phyloP scores from a whole-genome alignment of 2,888 invertebrate species.

The Dyspetes luteomarginatus region DNA sequence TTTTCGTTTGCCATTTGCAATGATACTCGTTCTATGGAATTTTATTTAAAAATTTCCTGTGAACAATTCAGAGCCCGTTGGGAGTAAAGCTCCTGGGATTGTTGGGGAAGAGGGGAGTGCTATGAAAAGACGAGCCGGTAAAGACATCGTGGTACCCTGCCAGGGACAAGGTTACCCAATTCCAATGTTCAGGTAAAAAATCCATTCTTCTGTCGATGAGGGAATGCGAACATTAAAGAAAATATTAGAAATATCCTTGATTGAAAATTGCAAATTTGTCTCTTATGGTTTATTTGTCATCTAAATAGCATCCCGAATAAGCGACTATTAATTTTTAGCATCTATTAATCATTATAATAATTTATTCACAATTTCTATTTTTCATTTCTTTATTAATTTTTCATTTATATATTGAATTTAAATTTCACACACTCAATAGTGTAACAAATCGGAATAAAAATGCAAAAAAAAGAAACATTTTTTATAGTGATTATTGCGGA shows the following conservation, averaged over 20 bases:
- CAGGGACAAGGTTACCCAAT: conserved; percentile 89
- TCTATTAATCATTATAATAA: no score
- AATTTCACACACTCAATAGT: no score
- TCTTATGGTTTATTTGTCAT: background rate
- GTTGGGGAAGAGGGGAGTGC: conserved; percentile 84
- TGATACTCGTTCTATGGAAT: background rate
- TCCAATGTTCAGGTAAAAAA: conserved; percentile 88
- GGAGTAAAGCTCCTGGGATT: conserved; percentile 85
- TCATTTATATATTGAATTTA: no score
- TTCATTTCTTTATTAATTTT: no score
- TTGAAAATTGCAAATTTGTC: background rate
- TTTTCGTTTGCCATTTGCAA: conserved; percentile 18
- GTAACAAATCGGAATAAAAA: no score
- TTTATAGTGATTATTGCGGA: no score
- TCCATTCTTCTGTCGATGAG: background rate
- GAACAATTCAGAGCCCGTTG: conserved; percentile 84
- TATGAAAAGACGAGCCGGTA: conserved; percentile 82
- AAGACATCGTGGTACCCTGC: conserved; percentile 85
- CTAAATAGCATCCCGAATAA: background rate
- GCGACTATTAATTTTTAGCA: background rate
- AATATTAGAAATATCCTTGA: background rate
- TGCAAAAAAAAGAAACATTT: no score
- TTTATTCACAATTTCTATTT: no score
- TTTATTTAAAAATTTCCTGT: background rate
- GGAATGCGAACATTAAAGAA: background rate